These are phyloP conservation scores for Xiphorhynchus erythropygius DNA, from an alignment of 2,797 vertebrate species.

Conservation along the genomic window DNA sequence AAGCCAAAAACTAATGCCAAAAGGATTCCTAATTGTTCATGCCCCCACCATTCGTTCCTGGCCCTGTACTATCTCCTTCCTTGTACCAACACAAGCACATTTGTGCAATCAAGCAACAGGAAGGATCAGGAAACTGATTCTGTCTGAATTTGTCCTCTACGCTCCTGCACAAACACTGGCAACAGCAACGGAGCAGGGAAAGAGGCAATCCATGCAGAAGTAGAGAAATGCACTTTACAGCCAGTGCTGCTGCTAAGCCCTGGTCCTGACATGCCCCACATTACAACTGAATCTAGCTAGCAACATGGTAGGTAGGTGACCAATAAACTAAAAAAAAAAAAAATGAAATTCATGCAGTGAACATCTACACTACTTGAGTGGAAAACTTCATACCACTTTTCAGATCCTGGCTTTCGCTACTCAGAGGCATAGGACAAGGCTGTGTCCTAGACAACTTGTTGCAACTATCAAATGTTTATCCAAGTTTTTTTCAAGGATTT, in stretches of 20 bases:
- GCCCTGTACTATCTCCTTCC: neutral
- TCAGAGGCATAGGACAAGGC: neutral
- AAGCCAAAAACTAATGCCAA: neutral
- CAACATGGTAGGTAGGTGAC: neutral
- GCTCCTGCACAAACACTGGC: rapidly evolving
- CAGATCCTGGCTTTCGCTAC: neutral
- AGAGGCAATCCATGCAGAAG: neutral
- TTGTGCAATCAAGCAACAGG: neutral
- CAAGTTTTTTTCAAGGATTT: neutral
- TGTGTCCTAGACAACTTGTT: neutral
- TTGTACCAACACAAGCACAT: neutral
- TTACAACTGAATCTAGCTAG: neutral
- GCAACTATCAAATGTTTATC: neutral
- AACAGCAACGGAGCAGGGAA: neutral
- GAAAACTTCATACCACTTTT: neutral
- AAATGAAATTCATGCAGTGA: neutral
- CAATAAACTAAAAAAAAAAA: neutral
- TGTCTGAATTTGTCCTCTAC: neutral
- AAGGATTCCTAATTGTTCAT: neutral
- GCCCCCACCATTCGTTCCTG: neutral
- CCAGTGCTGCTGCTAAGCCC: neutral
- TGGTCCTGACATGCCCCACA: rapidly evolving
- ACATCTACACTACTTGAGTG: rapidly evolving
- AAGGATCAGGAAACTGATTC: neutral
- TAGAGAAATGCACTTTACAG: neutral